Evolutionary conservation across 2,113 vertebrate genomes (phyloP).

Genomic region (Megaceryle torquata): DNA sequence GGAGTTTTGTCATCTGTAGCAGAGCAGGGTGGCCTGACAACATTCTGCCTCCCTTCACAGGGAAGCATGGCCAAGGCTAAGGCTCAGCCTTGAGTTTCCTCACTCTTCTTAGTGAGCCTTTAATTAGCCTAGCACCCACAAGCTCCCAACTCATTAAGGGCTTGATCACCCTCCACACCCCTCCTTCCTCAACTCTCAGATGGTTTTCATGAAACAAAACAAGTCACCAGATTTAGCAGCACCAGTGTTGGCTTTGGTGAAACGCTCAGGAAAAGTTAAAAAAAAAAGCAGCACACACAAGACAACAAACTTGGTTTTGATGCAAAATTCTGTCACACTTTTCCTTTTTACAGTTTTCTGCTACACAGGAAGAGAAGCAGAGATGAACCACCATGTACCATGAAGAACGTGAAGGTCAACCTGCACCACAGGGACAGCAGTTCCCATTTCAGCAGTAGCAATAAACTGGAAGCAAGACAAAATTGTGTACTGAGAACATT

Average conservation of each 20-base stretch:
- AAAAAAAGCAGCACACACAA: no score
- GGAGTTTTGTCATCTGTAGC: neutral
- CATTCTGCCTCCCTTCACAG: fast-evolving
- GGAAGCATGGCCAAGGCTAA: neutral
- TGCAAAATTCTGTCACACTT: neutral
- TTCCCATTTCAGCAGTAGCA: neutral
- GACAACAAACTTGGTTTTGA: neutral
- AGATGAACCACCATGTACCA: neutral
- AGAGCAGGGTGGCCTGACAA: neutral
- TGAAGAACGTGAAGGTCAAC: neutral
- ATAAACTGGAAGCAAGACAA: neutral
- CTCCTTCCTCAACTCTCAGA: neutral
- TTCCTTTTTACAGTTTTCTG: neutral
- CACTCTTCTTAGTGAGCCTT: neutral
- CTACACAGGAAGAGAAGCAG: neutral
- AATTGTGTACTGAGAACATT: neutral
- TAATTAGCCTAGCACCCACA: neutral
- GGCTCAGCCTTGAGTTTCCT: neutral
- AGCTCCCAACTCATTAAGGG: neutral
- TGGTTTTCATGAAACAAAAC: neutral
- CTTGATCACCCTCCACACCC: neutral
- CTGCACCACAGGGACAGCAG: neutral
- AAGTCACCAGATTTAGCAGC: neutral
- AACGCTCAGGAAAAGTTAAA: neutral
- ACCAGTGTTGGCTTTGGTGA: neutral